These are phyloP conservation scores for Drosophila ezoana DNA, from an alignment of 2,888 invertebrate genomes.

Conservation along the genomic window DNA sequence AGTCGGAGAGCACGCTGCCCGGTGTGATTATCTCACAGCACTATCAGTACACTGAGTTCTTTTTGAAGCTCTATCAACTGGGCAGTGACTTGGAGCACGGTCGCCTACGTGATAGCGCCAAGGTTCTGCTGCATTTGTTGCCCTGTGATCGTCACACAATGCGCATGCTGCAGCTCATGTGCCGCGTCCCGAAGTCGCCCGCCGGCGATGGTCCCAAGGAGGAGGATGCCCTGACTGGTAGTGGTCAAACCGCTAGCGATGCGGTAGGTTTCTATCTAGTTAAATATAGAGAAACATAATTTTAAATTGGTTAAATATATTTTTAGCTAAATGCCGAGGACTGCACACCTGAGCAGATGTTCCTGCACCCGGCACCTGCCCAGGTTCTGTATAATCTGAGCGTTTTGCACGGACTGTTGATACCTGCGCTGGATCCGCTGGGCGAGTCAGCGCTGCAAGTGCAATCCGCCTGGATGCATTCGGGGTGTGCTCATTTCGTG, in stretches of 20 bases:
- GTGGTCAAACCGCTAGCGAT: slow-evolving; percentile 56
- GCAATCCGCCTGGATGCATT: slow-evolving; percentile 88
- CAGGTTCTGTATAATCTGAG: slow-evolving; percentile 91
- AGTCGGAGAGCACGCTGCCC: slow-evolving; percentile 95
- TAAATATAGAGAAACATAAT: background rate
- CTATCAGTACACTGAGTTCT: slow-evolving; percentile 91
- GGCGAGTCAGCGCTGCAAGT: slow-evolving; percentile 88
- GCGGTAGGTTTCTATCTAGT: slow-evolving; percentile 44
- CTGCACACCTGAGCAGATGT: slow-evolving; percentile 87
- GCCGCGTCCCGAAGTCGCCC: slow-evolving; percentile 71
- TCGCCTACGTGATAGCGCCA: slow-evolving; percentile 91
- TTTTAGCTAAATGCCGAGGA: slow-evolving; percentile 67
- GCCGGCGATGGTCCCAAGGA: slow-evolving; percentile 51
- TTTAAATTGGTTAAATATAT: background rate
- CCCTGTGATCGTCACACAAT: slow-evolving; percentile 85
- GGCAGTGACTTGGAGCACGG: slow-evolving; percentile 93
- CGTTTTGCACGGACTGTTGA: slow-evolving; percentile 94
- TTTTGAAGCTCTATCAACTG: slow-evolving; percentile 94
- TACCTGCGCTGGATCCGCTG: slow-evolving; percentile 94
- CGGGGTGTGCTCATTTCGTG: slow-evolving; percentile 88
- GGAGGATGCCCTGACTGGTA: slow-evolving; percentile 42
- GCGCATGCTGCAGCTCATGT: slow-evolving; percentile 83
- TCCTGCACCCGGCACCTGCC: slow-evolving; percentile 90
- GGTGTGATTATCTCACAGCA: slow-evolving; percentile 96
- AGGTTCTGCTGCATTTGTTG: slow-evolving; percentile 82